Conservation (phyloP, 2,888 invertebrate genomes). For the Ornithoptera priamus region DNA sequence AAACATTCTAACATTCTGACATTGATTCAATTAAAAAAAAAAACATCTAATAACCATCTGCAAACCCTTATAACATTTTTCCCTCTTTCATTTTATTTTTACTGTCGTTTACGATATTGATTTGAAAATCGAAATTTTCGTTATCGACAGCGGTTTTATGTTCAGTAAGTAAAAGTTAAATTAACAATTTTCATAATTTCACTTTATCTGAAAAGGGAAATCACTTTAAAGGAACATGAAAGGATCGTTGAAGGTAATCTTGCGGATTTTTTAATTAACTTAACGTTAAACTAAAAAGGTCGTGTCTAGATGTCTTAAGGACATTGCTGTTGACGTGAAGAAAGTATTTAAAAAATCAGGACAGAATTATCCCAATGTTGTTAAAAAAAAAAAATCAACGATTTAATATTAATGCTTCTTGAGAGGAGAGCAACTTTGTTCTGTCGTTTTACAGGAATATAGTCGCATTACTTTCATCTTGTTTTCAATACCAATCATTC, state of each 20-base stretch:
- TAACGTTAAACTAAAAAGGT: slow-evolving; percentile 11
- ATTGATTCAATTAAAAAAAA: background rate
- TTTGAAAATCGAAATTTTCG: background rate
- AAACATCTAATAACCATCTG: too few species aligned
- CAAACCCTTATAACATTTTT: too few species aligned
- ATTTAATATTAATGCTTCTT: too few species aligned
- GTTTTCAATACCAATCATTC: too few species aligned
- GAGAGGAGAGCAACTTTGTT: too few species aligned
- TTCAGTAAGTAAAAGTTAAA: background rate
- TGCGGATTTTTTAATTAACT: slow-evolving; percentile 18
- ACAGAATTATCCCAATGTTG: too few species aligned
- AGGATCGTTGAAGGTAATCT: slow-evolving; percentile 9
- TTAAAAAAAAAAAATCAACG: too few species aligned
- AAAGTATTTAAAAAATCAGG: too few species aligned
- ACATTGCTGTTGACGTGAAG: too few species aligned
- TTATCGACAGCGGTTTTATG: background rate
- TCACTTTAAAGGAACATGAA: slow-evolving; percentile 12
- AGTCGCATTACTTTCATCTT: too few species aligned
- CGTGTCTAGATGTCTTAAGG: background rate
- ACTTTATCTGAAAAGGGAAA: slow-evolving; percentile 8
- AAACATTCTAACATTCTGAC: background rate
- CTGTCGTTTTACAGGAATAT: too few species aligned
- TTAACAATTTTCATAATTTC: slow-evolving; percentile 5
- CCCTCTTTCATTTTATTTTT: too few species aligned
- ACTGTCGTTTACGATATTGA: background rate